phyloP scores from a whole-genome alignment of 1,140 invertebrate species.

The Pararge aegeria region DNA sequence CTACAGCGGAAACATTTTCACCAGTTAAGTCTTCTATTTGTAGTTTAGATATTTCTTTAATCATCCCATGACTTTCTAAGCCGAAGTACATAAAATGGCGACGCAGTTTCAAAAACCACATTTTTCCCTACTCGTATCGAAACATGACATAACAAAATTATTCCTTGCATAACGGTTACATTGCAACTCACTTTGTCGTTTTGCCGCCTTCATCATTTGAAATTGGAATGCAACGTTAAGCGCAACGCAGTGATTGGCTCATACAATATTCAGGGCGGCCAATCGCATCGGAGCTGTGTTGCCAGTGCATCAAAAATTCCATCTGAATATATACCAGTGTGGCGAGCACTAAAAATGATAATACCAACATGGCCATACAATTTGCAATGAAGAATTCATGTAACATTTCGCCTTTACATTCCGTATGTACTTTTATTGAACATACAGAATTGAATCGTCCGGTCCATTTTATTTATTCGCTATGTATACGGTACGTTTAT shows the following conservation, averaged over 20 bases:
- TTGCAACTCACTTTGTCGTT: slow-evolving; percentile 60
- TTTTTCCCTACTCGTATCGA: neutral
- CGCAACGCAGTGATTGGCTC: slow-evolving; percentile 72
- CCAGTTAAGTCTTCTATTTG: slow-evolving; percentile 6
- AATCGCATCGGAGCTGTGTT: slow-evolving; percentile 71
- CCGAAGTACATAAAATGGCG: neutral
- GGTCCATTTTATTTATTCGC: slow-evolving; percentile 67
- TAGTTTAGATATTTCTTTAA: slow-evolving; percentile 7
- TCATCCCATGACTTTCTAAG: neutral
- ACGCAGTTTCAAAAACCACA: neutral
- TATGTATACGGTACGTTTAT: slow-evolving; percentile 48
- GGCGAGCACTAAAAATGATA: slow-evolving; percentile 78
- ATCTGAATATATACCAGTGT: slow-evolving; percentile 77
- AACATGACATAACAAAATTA: slow-evolving; percentile 22
- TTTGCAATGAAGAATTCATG: slow-evolving; percentile 77
- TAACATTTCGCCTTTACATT: slow-evolving; percentile 65
- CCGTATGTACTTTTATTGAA: slow-evolving; percentile 70
- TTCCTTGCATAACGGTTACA: slow-evolving; percentile 35
- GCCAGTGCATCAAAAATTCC: slow-evolving; percentile 79
- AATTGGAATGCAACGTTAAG: slow-evolving; percentile 75
- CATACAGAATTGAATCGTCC: slow-evolving; percentile 55
- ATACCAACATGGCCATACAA: slow-evolving; percentile 75
- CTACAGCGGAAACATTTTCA: slow-evolving; percentile 11
- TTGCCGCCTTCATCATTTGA: slow-evolving; percentile 74
- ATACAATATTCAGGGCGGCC: slow-evolving; percentile 76